Evolutionary conservation across 2,888 invertebrate genomes (phyloP).

Genomic region (Capitulum mitella): DNA sequence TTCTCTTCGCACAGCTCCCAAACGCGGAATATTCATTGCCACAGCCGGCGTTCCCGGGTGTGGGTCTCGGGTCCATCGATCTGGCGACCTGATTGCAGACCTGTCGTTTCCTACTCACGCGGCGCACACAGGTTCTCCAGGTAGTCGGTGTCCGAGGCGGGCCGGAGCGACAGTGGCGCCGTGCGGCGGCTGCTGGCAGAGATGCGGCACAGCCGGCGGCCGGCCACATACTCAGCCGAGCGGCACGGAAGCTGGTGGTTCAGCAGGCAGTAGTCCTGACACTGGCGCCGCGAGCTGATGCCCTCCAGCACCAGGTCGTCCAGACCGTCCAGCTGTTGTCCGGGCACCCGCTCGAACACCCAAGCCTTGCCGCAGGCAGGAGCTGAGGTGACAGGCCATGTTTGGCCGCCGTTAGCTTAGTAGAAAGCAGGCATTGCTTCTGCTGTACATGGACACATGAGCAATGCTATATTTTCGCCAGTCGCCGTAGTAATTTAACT

Average conservation of each 20-base stretch:
- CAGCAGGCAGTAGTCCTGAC: constrained; percentile 55
- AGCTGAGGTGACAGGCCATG: no score
- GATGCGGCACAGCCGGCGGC: constrained; percentile 53
- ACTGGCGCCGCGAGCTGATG: constrained; percentile 57
- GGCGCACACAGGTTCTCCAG: constrained; percentile 68
- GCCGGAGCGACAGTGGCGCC: constrained; percentile 50
- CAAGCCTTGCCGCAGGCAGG: constrained; percentile 54
- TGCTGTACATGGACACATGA: no score
- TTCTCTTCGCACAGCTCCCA: no score
- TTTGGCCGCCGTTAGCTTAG: no score
- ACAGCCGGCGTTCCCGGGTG: no score
- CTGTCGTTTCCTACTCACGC: no score
- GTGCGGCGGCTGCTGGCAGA: constrained; percentile 44
- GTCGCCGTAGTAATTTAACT: no score
- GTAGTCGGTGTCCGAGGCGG: constrained; percentile 60
- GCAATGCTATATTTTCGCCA: no score
- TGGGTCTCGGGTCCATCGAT: no score
- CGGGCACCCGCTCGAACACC: constrained; percentile 67
- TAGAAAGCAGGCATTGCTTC: no score
- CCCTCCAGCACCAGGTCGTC: constrained; percentile 55
- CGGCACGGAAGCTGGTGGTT: constrained; percentile 48
- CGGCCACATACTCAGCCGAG: constrained; percentile 51
- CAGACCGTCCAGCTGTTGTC: constrained; percentile 63
- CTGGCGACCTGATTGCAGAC: no score
- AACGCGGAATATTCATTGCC: no score